A percentile compares a stretch with the other conserved stretches of the same genome.
These are phyloP conservation scores for Asarcornis scutulata DNA, from an alignment of 2,113 vertebrate genomes.

Conservation along the genomic window DNA sequence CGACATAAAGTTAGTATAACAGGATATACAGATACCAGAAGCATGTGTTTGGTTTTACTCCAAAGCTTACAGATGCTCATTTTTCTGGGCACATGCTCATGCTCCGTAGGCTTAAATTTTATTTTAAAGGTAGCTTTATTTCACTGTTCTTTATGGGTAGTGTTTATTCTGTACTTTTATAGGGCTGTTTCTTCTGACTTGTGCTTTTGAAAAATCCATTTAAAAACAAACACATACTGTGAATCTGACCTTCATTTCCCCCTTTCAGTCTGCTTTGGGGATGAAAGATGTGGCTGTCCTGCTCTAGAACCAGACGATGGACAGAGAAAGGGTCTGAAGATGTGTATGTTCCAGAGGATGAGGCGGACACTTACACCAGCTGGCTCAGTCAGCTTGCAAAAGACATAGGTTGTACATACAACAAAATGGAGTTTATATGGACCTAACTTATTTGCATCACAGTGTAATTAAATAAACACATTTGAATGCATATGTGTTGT, in stretches of 20 bases:
- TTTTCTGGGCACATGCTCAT: background rate
- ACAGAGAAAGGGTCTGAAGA: conserved; percentile 64
- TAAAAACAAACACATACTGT: background rate
- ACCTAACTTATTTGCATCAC: conserved; percentile 70
- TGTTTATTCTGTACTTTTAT: background rate
- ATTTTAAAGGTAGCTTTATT: background rate
- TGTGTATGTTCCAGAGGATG: conserved; percentile 54
- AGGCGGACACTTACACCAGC: conserved; percentile 28
- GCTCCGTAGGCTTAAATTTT: background rate
- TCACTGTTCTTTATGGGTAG: background rate
- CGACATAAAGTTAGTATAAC: background rate
- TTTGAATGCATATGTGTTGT: conserved; percentile 54
- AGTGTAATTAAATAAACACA: conserved; percentile 76
- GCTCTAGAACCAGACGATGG: conserved; percentile 53
- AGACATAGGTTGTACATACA: conserved; percentile 49
- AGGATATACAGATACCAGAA: background rate
- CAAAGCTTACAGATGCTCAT: background rate
- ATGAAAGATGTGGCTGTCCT: conserved; percentile 69
- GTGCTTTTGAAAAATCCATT: background rate
- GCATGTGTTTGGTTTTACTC: background rate
- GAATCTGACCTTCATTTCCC: conserved; percentile 54
- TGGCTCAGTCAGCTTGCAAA: conserved; percentile 31
- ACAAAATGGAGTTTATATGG: conserved; percentile 61
- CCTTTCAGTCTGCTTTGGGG: conserved; percentile 84
- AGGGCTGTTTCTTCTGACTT: background rate